Base-by-base conservation (phyloP, 2,113 vertebrate genomes). In the Aptenodytes forsteri region DNA sequence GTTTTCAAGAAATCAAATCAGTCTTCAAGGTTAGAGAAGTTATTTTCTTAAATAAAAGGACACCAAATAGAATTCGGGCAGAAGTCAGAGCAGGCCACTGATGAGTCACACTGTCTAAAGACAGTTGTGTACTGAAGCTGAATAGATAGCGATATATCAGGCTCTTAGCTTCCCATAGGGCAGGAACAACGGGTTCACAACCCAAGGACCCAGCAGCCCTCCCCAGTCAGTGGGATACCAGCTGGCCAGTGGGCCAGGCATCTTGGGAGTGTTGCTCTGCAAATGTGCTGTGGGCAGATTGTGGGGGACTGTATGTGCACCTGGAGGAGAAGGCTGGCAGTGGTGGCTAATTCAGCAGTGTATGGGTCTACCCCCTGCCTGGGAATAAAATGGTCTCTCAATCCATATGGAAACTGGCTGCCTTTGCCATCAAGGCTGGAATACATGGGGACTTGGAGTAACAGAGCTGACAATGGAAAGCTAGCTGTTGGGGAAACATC, bases 11-110 rank as follows among this genome's bases (percentile, higher is more conserved):
- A 88, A 92, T 70, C 23, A 80, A 70, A 95, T 85, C 32, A 58
- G 16, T 78, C 50, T 77, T 92, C 90, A 94, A 73, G 52, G 25
- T 47, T 83, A 77, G 54, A 83, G 17, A 75, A 83, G 20, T 55
- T 80, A 42, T 65, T 70, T 83, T 92, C 62, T 90, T 92, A 83
- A 95, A 75, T 72, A 85, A 85, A 91, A 93, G 40, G 40, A 83
- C 54, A 85, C 9, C 16, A 84, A 64, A 72, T 16, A 70, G 30
- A 83, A 83, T 94, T 85, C 88, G 44, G 11, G 34, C 36, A 54
- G 42, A 81, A 91, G 34, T 72, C 30, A 66, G 49, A 65, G 58
- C 34, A 77, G 36, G 44, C 11, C 32, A 44, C 32, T 62, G 49
- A 49, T 88, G 82, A 97, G 58, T 96, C 87, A 96, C n/a, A 25